A percentile compares a stretch with the other conserved stretches of the same genome.
Evolutionary conservation across 2,888 invertebrate genomes (phyloP).

Genomic region (Pelosia muscerda): DNA sequence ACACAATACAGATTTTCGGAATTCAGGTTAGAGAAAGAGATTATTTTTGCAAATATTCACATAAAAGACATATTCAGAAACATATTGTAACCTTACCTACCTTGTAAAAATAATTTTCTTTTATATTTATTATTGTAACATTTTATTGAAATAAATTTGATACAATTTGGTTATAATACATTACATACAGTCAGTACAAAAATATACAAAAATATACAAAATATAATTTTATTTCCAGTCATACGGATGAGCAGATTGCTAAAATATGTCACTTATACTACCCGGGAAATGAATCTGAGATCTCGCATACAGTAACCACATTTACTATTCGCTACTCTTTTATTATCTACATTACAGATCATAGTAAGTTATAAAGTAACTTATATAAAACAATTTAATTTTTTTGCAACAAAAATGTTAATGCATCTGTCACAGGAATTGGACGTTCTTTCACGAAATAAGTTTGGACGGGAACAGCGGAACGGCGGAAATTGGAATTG

Average conservation of each 20-base stretch:
- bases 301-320: neutral
- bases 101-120: no score
- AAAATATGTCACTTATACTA: no score
- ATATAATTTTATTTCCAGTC: no score
- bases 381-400: conserved; percentile 29
- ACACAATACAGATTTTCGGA: neutral
- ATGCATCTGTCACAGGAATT: conserved; percentile 44
- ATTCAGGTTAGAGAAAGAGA: neutral
- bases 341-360: neutral
- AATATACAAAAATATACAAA: no score
- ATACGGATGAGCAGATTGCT: no score
- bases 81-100: no score
- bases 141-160: no score
- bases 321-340: neutral
- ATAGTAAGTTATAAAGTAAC: conserved; percentile 5
- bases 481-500: conserved; percentile 26
- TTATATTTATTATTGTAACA: no score
- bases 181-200: no score
- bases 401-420: conserved; percentile 49
- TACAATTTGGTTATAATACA: no score
- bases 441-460: conserved; percentile 37
- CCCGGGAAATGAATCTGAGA: neutral
- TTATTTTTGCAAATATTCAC: neutral
- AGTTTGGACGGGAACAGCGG: conserved; percentile 26
- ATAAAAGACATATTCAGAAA: no score